Evolutionary conservation across 1,140 invertebrate species (phyloP), one percentile per base, ranked within the genome.

Genomic region (Daktulosphaira vitifoliae): DNA sequence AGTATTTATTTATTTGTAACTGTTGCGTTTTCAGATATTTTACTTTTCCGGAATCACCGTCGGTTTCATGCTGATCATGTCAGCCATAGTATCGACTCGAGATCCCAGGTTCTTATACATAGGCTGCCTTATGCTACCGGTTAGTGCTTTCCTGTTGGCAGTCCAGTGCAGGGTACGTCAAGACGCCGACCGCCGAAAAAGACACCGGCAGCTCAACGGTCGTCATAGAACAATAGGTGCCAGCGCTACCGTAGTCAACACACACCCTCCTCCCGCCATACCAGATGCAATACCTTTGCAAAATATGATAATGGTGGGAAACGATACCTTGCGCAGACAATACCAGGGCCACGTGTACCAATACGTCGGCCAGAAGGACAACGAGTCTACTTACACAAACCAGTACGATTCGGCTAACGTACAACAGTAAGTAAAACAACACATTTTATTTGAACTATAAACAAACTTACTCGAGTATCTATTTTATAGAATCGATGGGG

Each of bases 21-120:
- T 22, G 7, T 48, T 48, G 6, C 6, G n/a, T 33, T 79, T 78
- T 53, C 73, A 81, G 80, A 78, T 81, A 50, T 78, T 81, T 70
- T 82, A 82, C 75, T 79, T 81, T 62, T 78, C 81, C 68, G 81
- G 81, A 37, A 80, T 83, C 65, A 72, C 82, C 65, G 81, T 81
- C 44, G 81, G 81, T 66, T 77, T 82, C 53, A 81, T 81, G 54
- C 72, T 83, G 65, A 81, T 78, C 51, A 81, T 82, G 68, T 81
- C 81, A 67, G 81, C 81, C 13, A 77, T 79, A 79, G 68, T 80
- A 78, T 39, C 76, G 78, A 11, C 79, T 81, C 68, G 76, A 78
- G 66, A 82, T n/a, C 77, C 80, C 68, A 80, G 82, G 50, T 74
- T 83, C 69, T 77, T 83, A 46, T 83, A 83, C 72, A 83, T 83